Evolutionary conservation across 2,113 vertebrate species (phyloP).

Genomic region (Pagrus major): DNA sequence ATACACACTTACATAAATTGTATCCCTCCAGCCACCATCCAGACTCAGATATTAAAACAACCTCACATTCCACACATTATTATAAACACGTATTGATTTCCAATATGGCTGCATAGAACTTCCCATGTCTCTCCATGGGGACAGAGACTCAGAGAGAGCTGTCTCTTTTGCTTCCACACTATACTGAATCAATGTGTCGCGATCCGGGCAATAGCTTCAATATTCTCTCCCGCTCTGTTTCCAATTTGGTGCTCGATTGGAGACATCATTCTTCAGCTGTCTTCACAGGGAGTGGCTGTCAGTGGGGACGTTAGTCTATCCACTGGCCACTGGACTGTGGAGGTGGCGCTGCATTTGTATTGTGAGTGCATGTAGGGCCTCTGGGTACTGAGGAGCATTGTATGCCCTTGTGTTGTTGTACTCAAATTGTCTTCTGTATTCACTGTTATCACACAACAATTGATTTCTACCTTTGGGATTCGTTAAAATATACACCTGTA

Average conservation of each 20-base stretch:
- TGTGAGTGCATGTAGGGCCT: slow-evolving; percentile 24
- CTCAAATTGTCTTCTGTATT: neutral
- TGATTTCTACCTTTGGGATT: slow-evolving; percentile 1
- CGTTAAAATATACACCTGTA: neutral
- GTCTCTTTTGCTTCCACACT: slow-evolving; percentile 79
- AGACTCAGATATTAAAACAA: slow-evolving; percentile 83
- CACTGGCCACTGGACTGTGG: slow-evolving; percentile 40
- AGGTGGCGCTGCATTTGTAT: slow-evolving; percentile 7
- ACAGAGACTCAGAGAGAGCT: slow-evolving; percentile 48
- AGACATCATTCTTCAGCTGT: slow-evolving; percentile 85
- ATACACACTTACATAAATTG: neutral
- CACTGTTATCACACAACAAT: neutral
- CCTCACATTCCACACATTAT: slow-evolving; percentile 81
- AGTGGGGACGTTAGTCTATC: slow-evolving; percentile 55
- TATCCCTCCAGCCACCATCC: neutral
- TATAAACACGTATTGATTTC: slow-evolving; percentile 91
- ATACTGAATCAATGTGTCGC: slow-evolving; percentile 83
- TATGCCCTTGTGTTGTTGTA: neutral
- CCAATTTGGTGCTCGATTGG: slow-evolving; percentile 87
- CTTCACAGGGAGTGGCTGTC: slow-evolving; percentile 65
- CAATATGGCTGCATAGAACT: slow-evolving; percentile 83
- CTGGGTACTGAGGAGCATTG: slow-evolving; percentile 4
- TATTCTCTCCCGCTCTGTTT: slow-evolving; percentile 82
- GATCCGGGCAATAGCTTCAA: slow-evolving; percentile 78
- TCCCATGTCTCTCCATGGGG: slow-evolving; percentile 76